A percentile compares a stretch with the other conserved stretches of the same genome.
Conservation (phyloP, 2,113 vertebrate species). For the Synodontis membranacea region DNA sequence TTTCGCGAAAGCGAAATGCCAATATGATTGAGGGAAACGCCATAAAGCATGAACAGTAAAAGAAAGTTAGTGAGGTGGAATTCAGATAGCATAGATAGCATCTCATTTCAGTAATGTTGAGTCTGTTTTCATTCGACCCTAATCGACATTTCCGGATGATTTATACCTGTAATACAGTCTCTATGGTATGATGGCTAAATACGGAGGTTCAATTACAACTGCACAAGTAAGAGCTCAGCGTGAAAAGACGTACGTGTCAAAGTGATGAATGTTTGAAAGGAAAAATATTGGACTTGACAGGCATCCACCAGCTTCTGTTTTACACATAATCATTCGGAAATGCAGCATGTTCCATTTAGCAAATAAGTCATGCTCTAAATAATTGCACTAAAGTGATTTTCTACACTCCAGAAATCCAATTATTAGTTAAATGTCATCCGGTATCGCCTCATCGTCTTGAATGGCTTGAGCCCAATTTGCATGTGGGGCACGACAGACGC, state of each 20-base stretch:
- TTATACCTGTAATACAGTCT: background rate
- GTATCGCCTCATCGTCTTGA: background rate
- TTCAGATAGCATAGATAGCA: background rate
- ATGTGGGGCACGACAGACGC: background rate
- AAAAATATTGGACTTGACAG: background rate
- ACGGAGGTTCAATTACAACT: background rate
- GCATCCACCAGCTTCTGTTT: background rate
- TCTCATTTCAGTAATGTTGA: background rate
- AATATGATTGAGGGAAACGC: background rate
- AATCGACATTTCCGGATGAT: background rate
- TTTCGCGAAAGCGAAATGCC: background rate
- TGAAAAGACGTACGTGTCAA: background rate
- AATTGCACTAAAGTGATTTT: slow-evolving; percentile 5
- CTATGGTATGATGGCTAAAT: background rate
- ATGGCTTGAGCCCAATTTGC: background rate
- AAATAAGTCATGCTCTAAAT: background rate
- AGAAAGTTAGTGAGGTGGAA: background rate
- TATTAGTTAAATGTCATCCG: slow-evolving; percentile 7
- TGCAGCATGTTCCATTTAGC: background rate
- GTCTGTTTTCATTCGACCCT: background rate
- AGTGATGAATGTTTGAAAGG: background rate
- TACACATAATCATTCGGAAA: background rate
- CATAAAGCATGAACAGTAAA: background rate
- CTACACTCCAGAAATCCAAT: background rate
- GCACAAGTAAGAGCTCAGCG: background rate